phyloP scores from a whole-genome alignment of 1,140 invertebrate genomes.

The Bombus consobrinus region DNA sequence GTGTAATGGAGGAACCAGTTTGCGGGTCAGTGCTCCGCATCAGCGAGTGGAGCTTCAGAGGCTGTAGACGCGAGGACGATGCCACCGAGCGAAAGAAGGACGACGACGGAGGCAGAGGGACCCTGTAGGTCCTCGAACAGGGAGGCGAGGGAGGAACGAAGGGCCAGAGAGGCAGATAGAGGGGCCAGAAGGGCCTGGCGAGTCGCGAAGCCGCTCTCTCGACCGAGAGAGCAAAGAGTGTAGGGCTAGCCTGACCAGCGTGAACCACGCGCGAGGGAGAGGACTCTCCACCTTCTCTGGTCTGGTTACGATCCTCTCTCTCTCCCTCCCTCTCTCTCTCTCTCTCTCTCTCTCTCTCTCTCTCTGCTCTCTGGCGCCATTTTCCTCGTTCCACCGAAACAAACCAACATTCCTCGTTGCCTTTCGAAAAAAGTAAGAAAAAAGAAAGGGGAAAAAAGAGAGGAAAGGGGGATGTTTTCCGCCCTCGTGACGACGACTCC shows the following conservation, averaged over 20 bases:
- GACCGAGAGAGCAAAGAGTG: slow-evolving; percentile 10
- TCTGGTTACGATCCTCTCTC: neutral
- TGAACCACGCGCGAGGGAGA: slow-evolving; percentile 29
- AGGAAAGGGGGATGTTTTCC: slow-evolving; percentile 9
- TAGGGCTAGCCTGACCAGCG: slow-evolving; percentile 41
- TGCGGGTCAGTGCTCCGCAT: slow-evolving; percentile 73
- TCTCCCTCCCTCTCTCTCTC: neutral
- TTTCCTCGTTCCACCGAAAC: slow-evolving; percentile 1
- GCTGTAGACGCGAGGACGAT: slow-evolving; percentile 67
- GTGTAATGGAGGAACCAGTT: slow-evolving; percentile 74
- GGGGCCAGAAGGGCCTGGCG: slow-evolving; percentile 47
- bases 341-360: neutral
- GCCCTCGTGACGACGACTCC: neutral
- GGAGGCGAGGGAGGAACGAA: slow-evolving; percentile 56
- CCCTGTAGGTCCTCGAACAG: slow-evolving; percentile 51
- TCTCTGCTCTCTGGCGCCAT: slow-evolving; percentile 11
- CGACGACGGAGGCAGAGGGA: slow-evolving; percentile 50
- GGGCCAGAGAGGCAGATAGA: slow-evolving; percentile 48
- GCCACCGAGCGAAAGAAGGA: slow-evolving; percentile 68
- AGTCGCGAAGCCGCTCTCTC: slow-evolving; percentile 37
- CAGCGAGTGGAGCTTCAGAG: slow-evolving; percentile 67
- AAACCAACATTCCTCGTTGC: neutral
- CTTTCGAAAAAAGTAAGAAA: slow-evolving; percentile 25
- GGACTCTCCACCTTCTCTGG: neutral
- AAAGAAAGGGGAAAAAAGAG: neutral